phyloP scores from a whole-genome alignment of 53 echinoderm and acorn worm genomes.

The Holothuria leucospilota region DNA sequence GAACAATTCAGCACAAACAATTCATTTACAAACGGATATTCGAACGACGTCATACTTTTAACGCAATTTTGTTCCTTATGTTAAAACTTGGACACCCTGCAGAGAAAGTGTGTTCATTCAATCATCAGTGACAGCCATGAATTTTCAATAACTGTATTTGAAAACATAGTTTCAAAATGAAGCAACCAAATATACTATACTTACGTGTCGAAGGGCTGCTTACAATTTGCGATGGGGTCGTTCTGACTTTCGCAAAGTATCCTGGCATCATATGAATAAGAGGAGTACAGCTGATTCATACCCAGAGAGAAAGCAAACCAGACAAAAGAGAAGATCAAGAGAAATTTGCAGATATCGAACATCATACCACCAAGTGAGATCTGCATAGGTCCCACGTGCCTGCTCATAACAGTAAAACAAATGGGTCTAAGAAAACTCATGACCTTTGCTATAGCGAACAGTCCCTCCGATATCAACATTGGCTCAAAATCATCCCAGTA shows the following conservation, averaged over 20 bases:
- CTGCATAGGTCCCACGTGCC: slow-evolving; percentile 99
- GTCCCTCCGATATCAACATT: slow-evolving; percentile 86
- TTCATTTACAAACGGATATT: no score
- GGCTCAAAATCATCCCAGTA: slow-evolving; percentile 80
- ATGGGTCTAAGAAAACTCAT: slow-evolving; percentile 93
- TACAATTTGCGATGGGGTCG: slow-evolving; percentile 61
- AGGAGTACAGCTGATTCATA: slow-evolving; percentile 96
- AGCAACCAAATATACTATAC: slow-evolving; percentile 6
- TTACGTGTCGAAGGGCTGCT: slow-evolving; percentile 89
- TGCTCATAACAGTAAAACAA: slow-evolving; percentile 92
- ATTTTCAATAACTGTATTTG: no score
- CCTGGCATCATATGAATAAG: slow-evolving; percentile 72
- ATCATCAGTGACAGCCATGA: no score
- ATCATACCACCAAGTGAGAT: slow-evolving; percentile 98
- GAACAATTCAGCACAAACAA: no score
- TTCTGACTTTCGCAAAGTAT: slow-evolving; percentile 40
- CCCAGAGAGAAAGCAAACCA: slow-evolving; percentile 98
- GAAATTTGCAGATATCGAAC: slow-evolving; percentile 98
- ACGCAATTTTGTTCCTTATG: no score
- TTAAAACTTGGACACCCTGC: no score
- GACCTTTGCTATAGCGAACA: slow-evolving; percentile 97
- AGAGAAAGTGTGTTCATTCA: no score
- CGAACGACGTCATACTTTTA: no score
- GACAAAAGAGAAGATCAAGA: slow-evolving; percentile 95
- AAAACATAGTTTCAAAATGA: neutral